Base-by-base conservation (phyloP, 2,113 vertebrate species). In the Actinemys pallida region DNA sequence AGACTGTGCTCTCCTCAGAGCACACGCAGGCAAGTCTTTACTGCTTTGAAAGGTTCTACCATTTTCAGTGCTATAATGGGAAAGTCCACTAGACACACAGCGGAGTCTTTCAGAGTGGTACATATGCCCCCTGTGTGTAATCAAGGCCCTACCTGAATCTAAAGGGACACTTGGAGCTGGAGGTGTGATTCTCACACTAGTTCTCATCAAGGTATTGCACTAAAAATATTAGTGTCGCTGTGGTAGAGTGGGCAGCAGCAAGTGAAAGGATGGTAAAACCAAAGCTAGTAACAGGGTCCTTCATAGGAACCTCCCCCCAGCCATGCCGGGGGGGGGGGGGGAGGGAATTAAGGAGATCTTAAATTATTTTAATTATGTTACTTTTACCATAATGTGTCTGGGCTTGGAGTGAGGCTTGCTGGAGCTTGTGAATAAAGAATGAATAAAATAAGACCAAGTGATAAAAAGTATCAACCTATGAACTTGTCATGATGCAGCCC, bases 11-110 rank as follows among this genome's bases (percentile, higher is more conserved):
- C 47, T 83, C 45, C 75, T 52, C 42, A 90, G 7, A 85, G 8
- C 72, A 39, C 47, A 83, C 19, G 47, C 86, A 4, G 24, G 42
- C 65, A 96, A 91, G 25, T 57, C 25, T 11, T 50, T 83, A 8
- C 39, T 75, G 11, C 35, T 56, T 42, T 59, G 8, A 93, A 92
- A 85, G 72, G 87, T 8, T 85, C 24, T 20, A 17, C 31, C 47
- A 13, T 5, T 86, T 94, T 47, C 31, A 81, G 59, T 54, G 22
- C 90, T 92, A 62, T 86, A 93, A 65, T 0, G 1, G 87, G 92
- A 91, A 42, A 88, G 95, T 90, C 92, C 75, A 45, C 42, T 50
- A 89, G 39, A 80, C 94, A 81, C 89, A 82, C 89, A 82, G 52
- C 87, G 54, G 57, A 54, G 54, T 20, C 27, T 94, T 95, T 95